A percentile compares a stretch with the other conserved stretches of the same genome.
Evolutionary conservation across 2,113 vertebrate species (phyloP).

Genomic region (Strix aluco): DNA sequence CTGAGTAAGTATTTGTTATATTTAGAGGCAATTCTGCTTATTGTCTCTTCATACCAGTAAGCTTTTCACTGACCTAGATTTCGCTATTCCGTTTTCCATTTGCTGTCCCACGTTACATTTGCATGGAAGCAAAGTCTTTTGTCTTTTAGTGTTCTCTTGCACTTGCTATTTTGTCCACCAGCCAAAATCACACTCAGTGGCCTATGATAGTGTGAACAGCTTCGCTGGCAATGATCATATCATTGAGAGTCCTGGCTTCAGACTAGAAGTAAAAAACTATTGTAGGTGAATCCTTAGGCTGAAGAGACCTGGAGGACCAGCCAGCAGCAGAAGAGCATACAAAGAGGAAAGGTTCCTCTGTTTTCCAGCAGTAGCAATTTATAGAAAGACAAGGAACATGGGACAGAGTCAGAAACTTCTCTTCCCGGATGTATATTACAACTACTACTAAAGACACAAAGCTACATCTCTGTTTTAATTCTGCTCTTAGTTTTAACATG

Average conservation of each 20-base stretch:
- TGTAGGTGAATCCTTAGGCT: neutral
- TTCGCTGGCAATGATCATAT: neutral
- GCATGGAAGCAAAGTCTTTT: slow-evolving; percentile 24
- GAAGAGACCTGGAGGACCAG: neutral
- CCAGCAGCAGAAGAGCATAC: neutral
- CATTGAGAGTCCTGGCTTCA: neutral
- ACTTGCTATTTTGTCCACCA: neutral
- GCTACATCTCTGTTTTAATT: slow-evolving; percentile 13
- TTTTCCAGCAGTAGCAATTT: neutral
- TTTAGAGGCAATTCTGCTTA: slow-evolving; percentile 56
- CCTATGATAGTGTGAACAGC: neutral
- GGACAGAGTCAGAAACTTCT: neutral
- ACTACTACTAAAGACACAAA: neutral
- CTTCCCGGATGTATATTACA: neutral
- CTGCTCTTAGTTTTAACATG: slow-evolving; percentile 32
- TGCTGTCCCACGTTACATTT: neutral
- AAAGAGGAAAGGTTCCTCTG: neutral
- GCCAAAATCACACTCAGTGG: neutral
- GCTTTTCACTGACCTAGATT: slow-evolving; percentile 62
- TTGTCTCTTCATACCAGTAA: slow-evolving; percentile 19
- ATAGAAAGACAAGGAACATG: neutral
- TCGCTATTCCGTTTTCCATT: slow-evolving; percentile 42
- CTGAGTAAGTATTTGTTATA: slow-evolving; percentile 57
- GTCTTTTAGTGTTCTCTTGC: neutral
- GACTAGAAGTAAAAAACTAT: neutral